Evolutionary conservation across 2,888 invertebrate genomes (phyloP).

Genomic region (Baronia brevicornis): DNA sequence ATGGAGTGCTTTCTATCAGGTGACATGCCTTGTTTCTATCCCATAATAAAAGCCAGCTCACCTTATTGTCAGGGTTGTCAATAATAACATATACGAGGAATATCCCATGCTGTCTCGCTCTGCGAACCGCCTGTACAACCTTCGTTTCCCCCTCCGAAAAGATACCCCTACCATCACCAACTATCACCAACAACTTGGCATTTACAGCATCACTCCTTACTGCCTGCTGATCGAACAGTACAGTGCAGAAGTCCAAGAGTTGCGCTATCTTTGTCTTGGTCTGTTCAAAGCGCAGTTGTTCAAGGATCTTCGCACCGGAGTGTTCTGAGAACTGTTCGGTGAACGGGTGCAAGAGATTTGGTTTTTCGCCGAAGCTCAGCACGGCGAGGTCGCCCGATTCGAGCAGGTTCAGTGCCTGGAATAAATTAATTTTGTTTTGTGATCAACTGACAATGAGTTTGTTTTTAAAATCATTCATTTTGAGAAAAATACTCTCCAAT

Average conservation of each 20-base stretch:
- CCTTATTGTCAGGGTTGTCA: conserved; percentile 94
- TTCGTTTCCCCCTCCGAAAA: conserved; percentile 89
- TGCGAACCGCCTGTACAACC: conserved; percentile 84
- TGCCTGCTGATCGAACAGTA: conserved; percentile 64
- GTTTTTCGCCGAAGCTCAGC: conserved; percentile 91
- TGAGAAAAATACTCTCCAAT: too few relatives aligned
- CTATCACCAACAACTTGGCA: conserved; percentile 91
- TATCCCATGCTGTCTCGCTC: conserved; percentile 87
- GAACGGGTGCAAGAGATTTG: conserved; percentile 90
- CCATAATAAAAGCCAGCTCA: conserved; percentile 38
- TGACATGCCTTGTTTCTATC: too few relatives aligned
- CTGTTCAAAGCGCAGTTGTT: conserved; percentile 91
- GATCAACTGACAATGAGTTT: too few relatives aligned
- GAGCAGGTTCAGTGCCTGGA: conserved; percentile 88
- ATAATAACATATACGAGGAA: conserved; percentile 97
- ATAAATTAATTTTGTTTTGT: conserved; percentile 9
- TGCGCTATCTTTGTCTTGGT: conserved; percentile 91
- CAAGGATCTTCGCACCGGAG: conserved; percentile 88
- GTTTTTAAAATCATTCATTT: too few relatives aligned
- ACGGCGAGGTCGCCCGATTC: conserved; percentile 96
- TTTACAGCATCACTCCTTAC: conserved; percentile 73
- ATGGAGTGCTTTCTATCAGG: too few relatives aligned
- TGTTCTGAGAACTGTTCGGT: conserved; percentile 90
- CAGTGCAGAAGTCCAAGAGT: conserved; percentile 85
- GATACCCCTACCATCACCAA: conserved; percentile 96